phyloP scores from a whole-genome alignment of 2,113 vertebrate species.

The Cololabis saira region DNA sequence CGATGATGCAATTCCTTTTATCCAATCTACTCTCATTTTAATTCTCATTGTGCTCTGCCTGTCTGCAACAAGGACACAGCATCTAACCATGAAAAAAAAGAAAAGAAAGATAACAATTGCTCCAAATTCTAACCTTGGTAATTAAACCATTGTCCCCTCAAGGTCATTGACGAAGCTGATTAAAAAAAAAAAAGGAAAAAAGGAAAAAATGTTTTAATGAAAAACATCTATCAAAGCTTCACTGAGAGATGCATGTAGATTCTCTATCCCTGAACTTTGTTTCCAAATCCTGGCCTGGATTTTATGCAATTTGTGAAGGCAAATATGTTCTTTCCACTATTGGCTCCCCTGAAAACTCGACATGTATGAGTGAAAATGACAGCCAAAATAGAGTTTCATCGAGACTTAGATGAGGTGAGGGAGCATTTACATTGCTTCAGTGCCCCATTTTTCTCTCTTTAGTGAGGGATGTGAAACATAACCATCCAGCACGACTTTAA shows the following conservation, averaged over 20 bases:
- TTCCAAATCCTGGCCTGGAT: conserved; percentile 54
- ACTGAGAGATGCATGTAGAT: conserved; percentile 18
- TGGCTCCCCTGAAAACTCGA: conserved; percentile 50
- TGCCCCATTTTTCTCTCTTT: conserved; percentile 50
- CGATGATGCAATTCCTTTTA: conserved; percentile 64
- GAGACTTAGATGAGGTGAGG: conserved; percentile 67
- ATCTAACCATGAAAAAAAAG: conserved; percentile 30
- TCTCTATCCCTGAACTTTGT: conserved; percentile 36
- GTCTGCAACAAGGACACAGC: conserved; percentile 63
- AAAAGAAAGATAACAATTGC: conserved; percentile 19
- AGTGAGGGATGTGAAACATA: conserved; percentile 49
- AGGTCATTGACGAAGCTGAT: conserved; percentile 38
- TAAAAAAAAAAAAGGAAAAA: conserved; percentile 24
- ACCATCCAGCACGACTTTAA: conserved; percentile 47
- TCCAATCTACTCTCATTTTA: conserved; percentile 66
- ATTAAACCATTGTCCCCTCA: conserved; percentile 34
- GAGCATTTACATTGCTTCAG: conserved; percentile 71
- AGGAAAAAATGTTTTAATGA: conserved; percentile 17
- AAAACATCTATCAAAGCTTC: conserved; percentile 28
- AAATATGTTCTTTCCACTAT: conserved; percentile 61
- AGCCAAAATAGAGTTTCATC: conserved; percentile 65
- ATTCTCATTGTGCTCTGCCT: conserved; percentile 52
- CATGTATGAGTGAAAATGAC: conserved; percentile 58
- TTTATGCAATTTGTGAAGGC: conserved; percentile 55
- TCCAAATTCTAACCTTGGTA: conserved; percentile 39